Percentiles rank a stretch among this genome's conserved stretches.
phyloP scores from a whole-genome alignment of 2,113 vertebrate genomes.

The Pyxicephalus adspersus region DNA sequence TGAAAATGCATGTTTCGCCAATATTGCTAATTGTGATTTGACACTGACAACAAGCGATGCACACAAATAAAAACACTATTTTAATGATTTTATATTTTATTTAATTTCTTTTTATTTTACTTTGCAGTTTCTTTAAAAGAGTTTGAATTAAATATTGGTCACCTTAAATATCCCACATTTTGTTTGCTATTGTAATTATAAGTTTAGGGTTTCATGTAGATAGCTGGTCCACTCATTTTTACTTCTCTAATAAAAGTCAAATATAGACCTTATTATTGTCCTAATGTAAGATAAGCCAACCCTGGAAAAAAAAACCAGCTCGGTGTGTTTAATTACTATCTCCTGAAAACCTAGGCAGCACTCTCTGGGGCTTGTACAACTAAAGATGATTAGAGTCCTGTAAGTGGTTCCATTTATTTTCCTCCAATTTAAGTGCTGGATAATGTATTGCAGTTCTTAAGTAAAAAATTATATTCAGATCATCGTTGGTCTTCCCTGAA shows the following conservation, averaged over 20 bases:
- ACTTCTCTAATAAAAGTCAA: slow-evolving; percentile 57
- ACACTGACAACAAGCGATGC: too few species aligned
- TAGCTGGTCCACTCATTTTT: too few species aligned
- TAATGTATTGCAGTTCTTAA: slow-evolving; percentile 53
- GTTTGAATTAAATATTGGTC: too few species aligned
- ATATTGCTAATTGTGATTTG: too few species aligned
- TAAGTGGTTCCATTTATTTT: slow-evolving; percentile 60
- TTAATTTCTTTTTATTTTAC: too few species aligned
- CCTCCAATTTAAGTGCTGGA: slow-evolving; percentile 52
- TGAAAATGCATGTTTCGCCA: too few species aligned
- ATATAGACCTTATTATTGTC: slow-evolving; percentile 58
- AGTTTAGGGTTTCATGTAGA: too few species aligned
- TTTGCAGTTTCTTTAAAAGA: too few species aligned
- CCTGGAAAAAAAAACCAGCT: slow-evolving; percentile 39
- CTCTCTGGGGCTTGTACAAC: slow-evolving; percentile 55
- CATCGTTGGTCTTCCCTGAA: slow-evolving; percentile 5
- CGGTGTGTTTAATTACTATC: slow-evolving; percentile 63
- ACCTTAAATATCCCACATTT: too few species aligned
- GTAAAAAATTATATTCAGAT: slow-evolving; percentile 36
- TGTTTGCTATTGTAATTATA: too few species aligned
- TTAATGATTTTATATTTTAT: too few species aligned
- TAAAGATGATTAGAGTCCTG: slow-evolving; percentile 62
- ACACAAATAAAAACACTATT: too few species aligned
- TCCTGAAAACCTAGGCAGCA: slow-evolving; percentile 42
- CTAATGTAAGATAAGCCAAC: slow-evolving; percentile 61